These are phyloP conservation scores for Callopanchax toddi DNA, from an alignment of 2,113 vertebrate species.

Conservation along the genomic window DNA sequence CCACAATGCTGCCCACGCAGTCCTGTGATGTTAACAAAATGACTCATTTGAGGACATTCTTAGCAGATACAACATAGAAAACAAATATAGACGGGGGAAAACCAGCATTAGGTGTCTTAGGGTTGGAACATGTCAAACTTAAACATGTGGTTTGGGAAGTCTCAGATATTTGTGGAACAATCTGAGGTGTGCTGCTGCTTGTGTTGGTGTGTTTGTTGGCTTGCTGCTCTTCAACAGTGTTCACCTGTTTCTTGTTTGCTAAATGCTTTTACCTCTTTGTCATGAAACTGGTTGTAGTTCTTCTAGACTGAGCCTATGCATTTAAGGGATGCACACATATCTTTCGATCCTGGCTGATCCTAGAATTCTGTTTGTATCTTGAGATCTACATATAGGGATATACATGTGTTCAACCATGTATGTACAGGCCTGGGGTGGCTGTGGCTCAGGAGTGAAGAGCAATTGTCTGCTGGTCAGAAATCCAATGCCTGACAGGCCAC, in stretches of 20 bases:
- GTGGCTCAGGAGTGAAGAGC: too few relatives aligned
- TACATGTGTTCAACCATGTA: too few relatives aligned
- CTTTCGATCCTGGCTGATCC: too few relatives aligned
- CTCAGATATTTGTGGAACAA: not conserved
- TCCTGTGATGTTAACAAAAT: constrained; percentile 56
- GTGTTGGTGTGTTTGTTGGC: not conserved
- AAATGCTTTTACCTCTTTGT: not conserved
- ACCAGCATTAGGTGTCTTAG: not conserved
- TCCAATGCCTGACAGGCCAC: too few relatives aligned
- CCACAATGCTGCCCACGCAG: constrained; percentile 49
- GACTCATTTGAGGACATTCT: constrained; percentile 45
- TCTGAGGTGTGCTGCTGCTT: not conserved
- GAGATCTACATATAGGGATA: too few relatives aligned
- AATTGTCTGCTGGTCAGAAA: too few relatives aligned
- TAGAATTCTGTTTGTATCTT: too few relatives aligned
- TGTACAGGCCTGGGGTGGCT: too few relatives aligned
- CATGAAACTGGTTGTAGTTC: not conserved
- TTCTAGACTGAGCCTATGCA: too few relatives aligned
- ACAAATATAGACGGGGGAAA: constrained; percentile 20
- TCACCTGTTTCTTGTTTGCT: too few relatives aligned
- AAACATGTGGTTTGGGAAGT: not conserved
- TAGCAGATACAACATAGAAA: constrained; percentile 25
- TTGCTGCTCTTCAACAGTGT: not conserved
- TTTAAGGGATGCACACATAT: too few relatives aligned
- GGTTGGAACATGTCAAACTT: not conserved